Evolutionary conservation across 1,140 invertebrate species (phyloP), one percentile per base, ranked within the genome.

Genomic region (Drosophila elegans): DNA sequence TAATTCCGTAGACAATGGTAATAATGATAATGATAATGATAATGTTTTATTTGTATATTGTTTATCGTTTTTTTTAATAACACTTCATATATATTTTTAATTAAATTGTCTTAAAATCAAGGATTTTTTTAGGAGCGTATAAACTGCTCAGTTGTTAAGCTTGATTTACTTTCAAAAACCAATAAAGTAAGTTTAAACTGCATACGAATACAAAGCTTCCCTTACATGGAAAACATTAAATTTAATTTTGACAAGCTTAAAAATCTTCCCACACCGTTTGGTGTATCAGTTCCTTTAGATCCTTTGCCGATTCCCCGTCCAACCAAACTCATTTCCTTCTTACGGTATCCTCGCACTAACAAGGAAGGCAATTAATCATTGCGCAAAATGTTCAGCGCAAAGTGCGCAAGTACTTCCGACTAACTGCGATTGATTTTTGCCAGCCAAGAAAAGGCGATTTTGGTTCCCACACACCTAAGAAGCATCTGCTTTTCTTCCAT

Each of bases 351-450:
- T 44, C 2, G 32, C 46, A 54, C 27, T 57, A 36, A 34, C 29
- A 39, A 63, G 44, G 29, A 60, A 4, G 36, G 66, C 81, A 85
- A 85, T 85, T 85, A 80, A 77, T 85, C 74, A 81, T 74, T 63
- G 59, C 64, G 39, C 34, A 78, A 62, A 71, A 71, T 41, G 41
- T 52, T 71, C 12, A 25, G 63, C 61, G 68, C 73, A 66, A 72
- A 60, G 67, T 71, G 66, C 79, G 77, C 81, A 66, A 77, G 67
- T 71, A 85, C 73, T 74, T 84, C 81, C 77, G 67, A 74, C 67
- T 66, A 80, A 78, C 78, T 81, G 72, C 82, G 68, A 85, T 85
- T 86, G 82, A 86, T 86, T 85, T 80, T 77, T 60, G 54, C 55
- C 55, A 78, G 63, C 64, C 29, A 73, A 60, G 62, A 41, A 68